Evolutionary conservation across 2,888 invertebrate genomes (phyloP).

Genomic region (Frankliniella fusca): DNA sequence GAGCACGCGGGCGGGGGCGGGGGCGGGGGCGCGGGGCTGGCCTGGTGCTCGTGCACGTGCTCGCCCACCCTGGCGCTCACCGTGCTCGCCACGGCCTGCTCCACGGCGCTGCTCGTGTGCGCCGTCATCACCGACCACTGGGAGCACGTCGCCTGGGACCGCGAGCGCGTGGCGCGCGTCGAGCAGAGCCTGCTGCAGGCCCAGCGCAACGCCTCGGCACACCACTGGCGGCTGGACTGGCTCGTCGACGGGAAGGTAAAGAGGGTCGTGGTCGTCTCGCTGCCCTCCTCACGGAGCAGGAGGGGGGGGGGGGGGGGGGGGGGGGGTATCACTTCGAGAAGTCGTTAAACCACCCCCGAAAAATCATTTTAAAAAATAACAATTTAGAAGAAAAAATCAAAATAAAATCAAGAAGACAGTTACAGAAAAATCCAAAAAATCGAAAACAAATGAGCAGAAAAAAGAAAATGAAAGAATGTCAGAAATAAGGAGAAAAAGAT

Average conservation of each 20-base stretch:
- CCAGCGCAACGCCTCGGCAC: not conserved
- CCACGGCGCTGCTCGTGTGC: slow-evolving; percentile 75
- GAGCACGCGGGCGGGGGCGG: slow-evolving; percentile 70
- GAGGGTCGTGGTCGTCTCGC: not conserved
- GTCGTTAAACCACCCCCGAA: too few relatives aligned
- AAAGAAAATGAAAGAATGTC: too few relatives aligned
- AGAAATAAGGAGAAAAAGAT: too few relatives aligned
- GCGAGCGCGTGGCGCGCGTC: slow-evolving; percentile 51
- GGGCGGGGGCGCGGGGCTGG: slow-evolving; percentile 70
- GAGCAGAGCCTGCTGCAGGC: not conserved
- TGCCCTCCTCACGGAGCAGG: too few relatives aligned
- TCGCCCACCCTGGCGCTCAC: slow-evolving; percentile 46
- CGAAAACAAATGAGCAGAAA: too few relatives aligned
- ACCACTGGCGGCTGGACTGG: slow-evolving; percentile 30
- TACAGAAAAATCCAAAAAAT: too few relatives aligned
- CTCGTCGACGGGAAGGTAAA: slow-evolving; percentile 27
- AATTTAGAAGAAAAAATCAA: too few relatives aligned
- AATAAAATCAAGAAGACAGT: too few relatives aligned
- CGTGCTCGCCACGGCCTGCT: slow-evolving; percentile 57
- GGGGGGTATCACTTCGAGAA: too few relatives aligned
- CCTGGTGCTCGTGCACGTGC: slow-evolving; percentile 60
- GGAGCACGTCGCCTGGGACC: slow-evolving; percentile 75
- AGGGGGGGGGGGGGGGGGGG: too few relatives aligned
- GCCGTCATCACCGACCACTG: slow-evolving; percentile 88
- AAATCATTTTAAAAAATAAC: too few relatives aligned